Percentiles rank a stretch among this genome's conserved stretches.
phyloP scores from a whole-genome alignment of 2,888 invertebrate species.

The Pantelozetes paolii region DNA sequence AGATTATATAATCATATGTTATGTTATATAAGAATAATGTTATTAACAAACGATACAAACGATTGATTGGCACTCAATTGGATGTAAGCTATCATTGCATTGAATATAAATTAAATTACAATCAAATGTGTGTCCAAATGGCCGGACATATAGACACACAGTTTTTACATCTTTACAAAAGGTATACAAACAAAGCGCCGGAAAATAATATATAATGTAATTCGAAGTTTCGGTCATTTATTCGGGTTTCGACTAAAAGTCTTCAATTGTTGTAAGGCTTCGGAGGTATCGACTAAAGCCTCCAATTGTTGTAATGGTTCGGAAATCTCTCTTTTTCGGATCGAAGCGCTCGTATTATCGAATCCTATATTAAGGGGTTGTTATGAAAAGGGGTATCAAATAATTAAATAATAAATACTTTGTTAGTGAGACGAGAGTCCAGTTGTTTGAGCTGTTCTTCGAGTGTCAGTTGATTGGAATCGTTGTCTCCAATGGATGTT shows the following conservation, averaged over 20 bases:
- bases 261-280: neutral
- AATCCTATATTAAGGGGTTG: constrained; percentile 50
- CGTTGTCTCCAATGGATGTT: constrained; percentile 22
- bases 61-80: constrained; percentile 1
- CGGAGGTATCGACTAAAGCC: constrained; percentile 45
- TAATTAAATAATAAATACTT: constrained; percentile 44
- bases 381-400: neutral
- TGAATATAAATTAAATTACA: neutral
- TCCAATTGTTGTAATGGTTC: constrained; percentile 62
- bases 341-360: constrained; percentile 69
- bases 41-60: neutral
- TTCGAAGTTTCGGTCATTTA: neutral
- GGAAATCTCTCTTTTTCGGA: constrained; percentile 71
- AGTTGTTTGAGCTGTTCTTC: constrained; percentile 76
- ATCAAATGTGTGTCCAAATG: neutral
- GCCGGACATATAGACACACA: neutral
- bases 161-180: constrained; percentile 2
- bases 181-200: neutral
- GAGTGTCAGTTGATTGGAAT: constrained; percentile 51
- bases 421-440: constrained; percentile 58
- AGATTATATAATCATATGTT: no score
- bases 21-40: constrained; percentile 2
- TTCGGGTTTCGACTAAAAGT: neutral
- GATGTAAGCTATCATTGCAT: neutral
- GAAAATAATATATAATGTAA: neutral